Percentiles rank a stretch among this genome's conserved stretches.
These are phyloP conservation scores for Zosterops hypoxanthus DNA, from an alignment of 2,113 vertebrate species.

Conservation along the genomic window DNA sequence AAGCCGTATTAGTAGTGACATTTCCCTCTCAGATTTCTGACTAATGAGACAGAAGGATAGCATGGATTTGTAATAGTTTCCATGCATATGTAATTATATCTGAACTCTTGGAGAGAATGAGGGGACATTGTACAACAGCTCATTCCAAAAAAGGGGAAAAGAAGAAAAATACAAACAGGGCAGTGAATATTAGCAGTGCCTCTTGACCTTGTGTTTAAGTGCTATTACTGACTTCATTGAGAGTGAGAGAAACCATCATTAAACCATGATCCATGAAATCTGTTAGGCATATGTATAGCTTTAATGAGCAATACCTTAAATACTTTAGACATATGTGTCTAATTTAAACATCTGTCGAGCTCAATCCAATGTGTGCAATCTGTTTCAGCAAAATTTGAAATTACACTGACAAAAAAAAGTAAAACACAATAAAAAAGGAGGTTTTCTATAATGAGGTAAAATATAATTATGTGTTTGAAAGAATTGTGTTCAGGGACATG, in stretches of 20 bases:
- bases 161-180: neutral
- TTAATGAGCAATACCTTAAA: neutral
- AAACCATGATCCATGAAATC: neutral
- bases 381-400: neutral
- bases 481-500: neutral
- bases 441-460: neutral
- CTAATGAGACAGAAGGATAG: conserved; percentile 14
- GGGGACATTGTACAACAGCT: neutral
- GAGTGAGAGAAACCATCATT: neutral
- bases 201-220: neutral
- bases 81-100: neutral
- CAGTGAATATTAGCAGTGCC: neutral
- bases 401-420: neutral
- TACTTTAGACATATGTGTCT: neutral
- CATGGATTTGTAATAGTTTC: neutral
- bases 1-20: neutral
- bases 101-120: neutral
- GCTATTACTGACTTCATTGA: neutral
- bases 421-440: neutral
- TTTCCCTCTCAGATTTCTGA: conserved; percentile 27
- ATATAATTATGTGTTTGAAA: neutral
- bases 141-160: neutral
- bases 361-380: neutral
- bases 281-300: neutral
- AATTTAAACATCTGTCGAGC: conserved; percentile 6